Evolutionary conservation across 2,888 invertebrate species (phyloP), one percentile per base, ranked within the genome.

Genomic region (Coleophora flavipennella): DNA sequence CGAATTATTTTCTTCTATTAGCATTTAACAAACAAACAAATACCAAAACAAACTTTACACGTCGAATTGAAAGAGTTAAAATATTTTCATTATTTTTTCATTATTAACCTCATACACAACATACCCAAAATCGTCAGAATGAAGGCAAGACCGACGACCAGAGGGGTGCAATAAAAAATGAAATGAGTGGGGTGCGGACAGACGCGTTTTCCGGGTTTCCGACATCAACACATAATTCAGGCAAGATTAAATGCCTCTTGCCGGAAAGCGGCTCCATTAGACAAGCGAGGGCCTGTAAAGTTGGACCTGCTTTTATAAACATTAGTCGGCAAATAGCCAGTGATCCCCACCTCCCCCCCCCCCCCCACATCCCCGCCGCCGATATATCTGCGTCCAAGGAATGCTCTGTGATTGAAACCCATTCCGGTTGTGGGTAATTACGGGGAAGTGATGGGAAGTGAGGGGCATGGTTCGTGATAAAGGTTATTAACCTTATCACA

Each of bases 191-290:
- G 67, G 70, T 62, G 68, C 64, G 65, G 65, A 70, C 64, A 62
- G 67, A 60, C 61, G 54, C 65, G 62, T 75, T 81, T 76, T 72
- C 76, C 75, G 76, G 72, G 65, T 60, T 61, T 64, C 73, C 67
- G 70, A 65, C 73, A 69, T 73, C 74, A 72, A 72, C 79, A 79
- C 81, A 83, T 80, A 80, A 80, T 73, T 81, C 75, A 79, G 57
- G 57, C 57, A 70, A 78, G 79, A 83, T 80, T 80, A 79, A 81
- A 80, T 79, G 77, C 77, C 75, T 67, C 71, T 74, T 70, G 70
- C 67, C 68, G 80, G 77, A 80, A 74, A 68, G 63, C 64, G 46
- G 62, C 67, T 67, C 71, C 70, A 75, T 80, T 77, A 78, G 70
- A 71, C 67, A 64, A 59, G 59, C 61, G 55, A 53, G 60, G 53